phyloP scores from a whole-genome alignment of 2,113 vertebrate species.

The Oreotragus oreotragus region DNA sequence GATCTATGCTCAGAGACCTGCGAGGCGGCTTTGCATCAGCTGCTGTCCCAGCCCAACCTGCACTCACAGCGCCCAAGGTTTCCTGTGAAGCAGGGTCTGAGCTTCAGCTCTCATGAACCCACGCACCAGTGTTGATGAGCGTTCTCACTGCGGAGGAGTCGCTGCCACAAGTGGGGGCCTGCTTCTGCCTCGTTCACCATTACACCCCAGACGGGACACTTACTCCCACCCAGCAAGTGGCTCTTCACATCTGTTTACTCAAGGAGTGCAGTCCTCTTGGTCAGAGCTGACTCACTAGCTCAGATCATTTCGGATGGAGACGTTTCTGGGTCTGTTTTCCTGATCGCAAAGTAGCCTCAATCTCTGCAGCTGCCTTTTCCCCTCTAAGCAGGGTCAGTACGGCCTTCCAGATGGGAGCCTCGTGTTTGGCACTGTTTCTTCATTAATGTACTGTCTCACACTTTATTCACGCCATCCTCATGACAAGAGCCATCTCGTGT shows the following conservation, averaged over 20 bases:
- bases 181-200: accelerated
- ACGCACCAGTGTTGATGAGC: accelerated
- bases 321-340: neutral
- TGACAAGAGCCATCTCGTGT: neutral
- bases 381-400: accelerated
- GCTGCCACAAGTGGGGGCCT: neutral
- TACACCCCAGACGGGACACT: neutral
- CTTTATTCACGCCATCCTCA: neutral
- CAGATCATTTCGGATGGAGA: neutral
- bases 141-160: accelerated
- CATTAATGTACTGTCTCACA: accelerated
- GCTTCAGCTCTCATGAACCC: neutral
- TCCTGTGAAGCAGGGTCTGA: no score
- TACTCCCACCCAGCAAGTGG: no score
- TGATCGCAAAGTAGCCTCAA: neutral
- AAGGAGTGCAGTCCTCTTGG: neutral
- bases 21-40: accelerated
- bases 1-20: neutral
- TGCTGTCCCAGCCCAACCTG: neutral
- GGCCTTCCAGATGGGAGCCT: neutral
- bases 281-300: neutral
- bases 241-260: neutral
- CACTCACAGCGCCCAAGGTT: accelerated
- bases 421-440: no score
- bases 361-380: neutral